Evolutionary conservation across 2,888 invertebrate genomes (phyloP).

Genomic region (Cepaea hortensis): DNA sequence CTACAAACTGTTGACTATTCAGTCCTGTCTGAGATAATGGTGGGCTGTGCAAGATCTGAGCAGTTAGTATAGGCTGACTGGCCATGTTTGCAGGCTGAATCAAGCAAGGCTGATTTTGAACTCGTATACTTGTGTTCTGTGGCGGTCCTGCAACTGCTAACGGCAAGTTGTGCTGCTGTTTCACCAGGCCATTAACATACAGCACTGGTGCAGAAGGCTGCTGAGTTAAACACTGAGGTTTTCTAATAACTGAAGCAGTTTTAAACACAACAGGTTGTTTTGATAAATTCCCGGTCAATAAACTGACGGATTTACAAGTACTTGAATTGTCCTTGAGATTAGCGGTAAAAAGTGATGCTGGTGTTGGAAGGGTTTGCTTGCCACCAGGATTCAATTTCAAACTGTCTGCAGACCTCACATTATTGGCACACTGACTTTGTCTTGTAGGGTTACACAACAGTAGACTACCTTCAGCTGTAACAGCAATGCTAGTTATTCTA

Average conservation of each 20-base stretch:
- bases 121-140: not conserved
- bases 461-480: too few relatives aligned
- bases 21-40: conserved; percentile 12
- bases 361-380: not conserved
- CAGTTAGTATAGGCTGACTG: not conserved
- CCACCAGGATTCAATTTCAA: not conserved
- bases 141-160: not conserved
- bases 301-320: not conserved
- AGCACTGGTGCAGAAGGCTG: not conserved
- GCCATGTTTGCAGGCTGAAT: not conserved
- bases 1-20: conserved; percentile 15
- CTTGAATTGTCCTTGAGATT: not conserved
- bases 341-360: not conserved
- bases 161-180: conserved; percentile 1
- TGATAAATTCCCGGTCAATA: not conserved
- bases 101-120: not conserved
- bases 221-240: not conserved
- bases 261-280: not conserved
- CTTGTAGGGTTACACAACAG: too few relatives aligned
- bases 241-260: not conserved
- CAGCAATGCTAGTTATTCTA: not conserved
- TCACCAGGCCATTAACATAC: not conserved
- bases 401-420: not conserved
- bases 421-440: too few relatives aligned
- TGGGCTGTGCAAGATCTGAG: not conserved